These are phyloP conservation scores for Acanthis flammea DNA, from an alignment of 2,797 vertebrate species.

Conservation along the genomic window DNA sequence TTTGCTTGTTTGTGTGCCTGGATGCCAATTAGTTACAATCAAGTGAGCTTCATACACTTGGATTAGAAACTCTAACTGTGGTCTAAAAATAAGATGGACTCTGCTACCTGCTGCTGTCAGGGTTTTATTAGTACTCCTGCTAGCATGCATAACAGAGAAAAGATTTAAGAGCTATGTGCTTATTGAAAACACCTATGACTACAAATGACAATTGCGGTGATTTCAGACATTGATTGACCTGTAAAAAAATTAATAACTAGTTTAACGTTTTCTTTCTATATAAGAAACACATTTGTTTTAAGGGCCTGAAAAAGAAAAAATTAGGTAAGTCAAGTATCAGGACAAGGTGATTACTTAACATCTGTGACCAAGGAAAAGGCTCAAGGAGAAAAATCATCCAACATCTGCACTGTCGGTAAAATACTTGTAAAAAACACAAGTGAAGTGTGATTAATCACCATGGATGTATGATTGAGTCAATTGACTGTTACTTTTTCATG, in stretches of 20 bases:
- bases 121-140: constrained; percentile 53
- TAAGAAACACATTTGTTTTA: constrained; percentile 69
- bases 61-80: constrained; percentile 27
- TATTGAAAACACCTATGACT: constrained; percentile 64
- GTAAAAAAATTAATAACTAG: constrained; percentile 59
- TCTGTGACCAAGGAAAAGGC: constrained; percentile 83
- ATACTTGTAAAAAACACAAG: constrained; percentile 81
- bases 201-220: constrained; percentile 53
- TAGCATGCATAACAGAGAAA: not conserved
- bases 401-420: constrained; percentile 81
- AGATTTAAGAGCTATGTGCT: constrained; percentile 48
- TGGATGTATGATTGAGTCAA: constrained; percentile 85
- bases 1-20: not conserved
- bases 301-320: constrained; percentile 64
- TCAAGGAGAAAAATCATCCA: constrained; percentile 80
- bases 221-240: constrained; percentile 72
- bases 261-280: constrained; percentile 68
- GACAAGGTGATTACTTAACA: constrained; percentile 83
- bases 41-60: constrained; percentile 24
- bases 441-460: constrained; percentile 86
- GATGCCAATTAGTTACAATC: not conserved
- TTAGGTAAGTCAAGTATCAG: constrained; percentile 76
- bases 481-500: constrained; percentile 86
- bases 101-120: not conserved
- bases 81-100: constrained; percentile 26